Evolutionary conservation across 2,113 vertebrate genomes (phyloP).

Genomic region (Phrynosoma blainvillii): DNA sequence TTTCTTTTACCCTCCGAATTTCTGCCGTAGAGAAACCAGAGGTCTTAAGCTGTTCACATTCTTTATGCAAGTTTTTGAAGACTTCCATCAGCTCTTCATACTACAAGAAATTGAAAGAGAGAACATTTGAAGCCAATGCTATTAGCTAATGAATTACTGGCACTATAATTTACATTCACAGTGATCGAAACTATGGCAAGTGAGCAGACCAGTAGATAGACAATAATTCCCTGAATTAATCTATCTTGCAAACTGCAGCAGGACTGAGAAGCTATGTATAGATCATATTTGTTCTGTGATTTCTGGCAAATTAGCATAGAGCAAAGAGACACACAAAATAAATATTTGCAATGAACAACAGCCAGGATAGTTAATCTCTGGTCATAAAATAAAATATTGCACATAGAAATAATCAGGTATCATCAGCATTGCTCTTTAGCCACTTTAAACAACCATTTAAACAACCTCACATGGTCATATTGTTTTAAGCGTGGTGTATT

Average conservation of each 20-base stretch:
- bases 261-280: background rate
- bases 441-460: background rate
- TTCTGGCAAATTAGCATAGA: slow-evolving; percentile 25
- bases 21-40: slow-evolving; percentile 95
- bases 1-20: slow-evolving; percentile 89
- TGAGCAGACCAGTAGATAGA: background rate
- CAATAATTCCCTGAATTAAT: background rate
- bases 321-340: slow-evolving; percentile 4
- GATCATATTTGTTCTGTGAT: slow-evolving; percentile 26
- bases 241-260: background rate
- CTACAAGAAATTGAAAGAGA: slow-evolving; percentile 72
- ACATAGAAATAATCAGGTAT: background rate
- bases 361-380: background rate
- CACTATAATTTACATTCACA: slow-evolving; percentile 13
- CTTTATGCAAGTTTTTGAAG: slow-evolving; percentile 95
- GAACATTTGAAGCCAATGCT: slow-evolving; percentile 33
- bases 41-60: slow-evolving; percentile 92
- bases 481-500: slow-evolving; percentile 34
- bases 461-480: slow-evolving; percentile 2
- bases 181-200: background rate
- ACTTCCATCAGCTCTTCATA: slow-evolving; percentile 95
- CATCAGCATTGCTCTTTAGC: slow-evolving; percentile 2
- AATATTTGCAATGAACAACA: slow-evolving; percentile 9
- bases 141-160: slow-evolving; percentile 17
- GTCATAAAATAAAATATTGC: background rate